Evolutionary conservation across 2,888 invertebrate species (phyloP), one percentile per base, ranked within the genome.

Genomic region (Caenorhabditis virilis): DNA sequence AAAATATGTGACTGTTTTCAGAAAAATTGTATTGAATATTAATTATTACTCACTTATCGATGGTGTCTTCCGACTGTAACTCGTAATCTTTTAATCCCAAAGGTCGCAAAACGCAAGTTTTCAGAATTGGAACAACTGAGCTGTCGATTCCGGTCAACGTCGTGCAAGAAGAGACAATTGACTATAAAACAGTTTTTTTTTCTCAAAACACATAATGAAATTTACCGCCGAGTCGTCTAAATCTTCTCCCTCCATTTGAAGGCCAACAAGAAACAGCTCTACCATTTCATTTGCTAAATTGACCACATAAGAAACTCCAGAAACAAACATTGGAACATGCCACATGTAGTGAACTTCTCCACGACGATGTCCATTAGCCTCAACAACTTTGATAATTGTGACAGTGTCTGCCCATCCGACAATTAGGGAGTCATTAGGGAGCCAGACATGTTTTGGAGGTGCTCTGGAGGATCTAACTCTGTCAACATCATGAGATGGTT

Each of bases 361-460:
- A 30, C 54, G 47, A 13, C 51, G 42, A 4, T 15, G 25, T n/a
- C 50, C 69, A 13, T 60, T 43, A 1, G 38, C 33, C 1, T 58
- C 45, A 1, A 41, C 43, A 9, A 78, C 68, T 36, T 50, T 55
- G 16, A 74, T 61, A 11, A 81, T 51, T 22, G 73, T 77, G 7
- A 80, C 55, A 2, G 79, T 78, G 47, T 79, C 77, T 1, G 78
- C 83, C 83, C 83, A 83, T 30, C 76, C 81, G 42, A 83, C 74
- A 2, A 74, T 76, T 42, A 83, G 57, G 3, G 68, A 71, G n/a
- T 53, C 51, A 6, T 69, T 60, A 6, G 54, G 36, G 43, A 72
- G 57, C 82, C 82, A 82, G 51, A 60, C 54, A 26, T 80, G 73
- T 25, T 64, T 60, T 0, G 83, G 82, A 4, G 79, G 77, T 38